Conservation (phyloP, 2,888 invertebrate genomes). For the Scaptomyza parva region DNA sequence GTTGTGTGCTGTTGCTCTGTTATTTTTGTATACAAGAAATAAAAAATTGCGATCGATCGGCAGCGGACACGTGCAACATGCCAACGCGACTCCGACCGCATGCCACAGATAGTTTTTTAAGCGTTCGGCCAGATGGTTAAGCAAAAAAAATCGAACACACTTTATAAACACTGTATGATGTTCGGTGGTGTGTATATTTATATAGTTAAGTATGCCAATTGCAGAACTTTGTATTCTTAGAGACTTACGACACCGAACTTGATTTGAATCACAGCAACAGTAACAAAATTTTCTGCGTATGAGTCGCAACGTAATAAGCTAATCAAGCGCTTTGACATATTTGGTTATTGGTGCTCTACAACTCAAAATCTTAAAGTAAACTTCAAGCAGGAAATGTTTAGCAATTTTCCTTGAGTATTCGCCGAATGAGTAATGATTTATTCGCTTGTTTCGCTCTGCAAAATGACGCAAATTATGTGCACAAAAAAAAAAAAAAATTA, state of each 20-base stretch:
- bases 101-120: slow-evolving; percentile 63
- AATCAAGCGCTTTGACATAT: slow-evolving; percentile 52
- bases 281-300: not conserved
- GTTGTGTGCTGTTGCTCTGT: slow-evolving; percentile 20
- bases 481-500: slow-evolving; percentile 55
- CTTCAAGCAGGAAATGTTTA: slow-evolving; percentile 56
- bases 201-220: slow-evolving; percentile 61
- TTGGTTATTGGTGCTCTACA: slow-evolving; percentile 66
- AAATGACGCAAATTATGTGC: slow-evolving; percentile 66
- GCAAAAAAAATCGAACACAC: slow-evolving; percentile 27
- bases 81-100: slow-evolving; percentile 53
- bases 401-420: slow-evolving; percentile 45
- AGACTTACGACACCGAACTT: slow-evolving; percentile 61
- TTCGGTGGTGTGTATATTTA: not conserved
- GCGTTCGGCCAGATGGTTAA: slow-evolving; percentile 38
- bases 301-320: slow-evolving; percentile 17
- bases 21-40: slow-evolving; percentile 57
- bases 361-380: not conserved
- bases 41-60: slow-evolving; percentile 65
- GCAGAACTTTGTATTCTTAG: too few relatives aligned
- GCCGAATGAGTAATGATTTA: slow-evolving; percentile 54
- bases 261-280: slow-evolving; percentile 22
- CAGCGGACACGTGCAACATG: slow-evolving; percentile 75
- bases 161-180: slow-evolving; percentile 7
- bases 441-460: slow-evolving; percentile 34